Evolutionary conservation across 2,888 invertebrate species (phyloP).

Genomic region (Stenodema calcarata): DNA sequence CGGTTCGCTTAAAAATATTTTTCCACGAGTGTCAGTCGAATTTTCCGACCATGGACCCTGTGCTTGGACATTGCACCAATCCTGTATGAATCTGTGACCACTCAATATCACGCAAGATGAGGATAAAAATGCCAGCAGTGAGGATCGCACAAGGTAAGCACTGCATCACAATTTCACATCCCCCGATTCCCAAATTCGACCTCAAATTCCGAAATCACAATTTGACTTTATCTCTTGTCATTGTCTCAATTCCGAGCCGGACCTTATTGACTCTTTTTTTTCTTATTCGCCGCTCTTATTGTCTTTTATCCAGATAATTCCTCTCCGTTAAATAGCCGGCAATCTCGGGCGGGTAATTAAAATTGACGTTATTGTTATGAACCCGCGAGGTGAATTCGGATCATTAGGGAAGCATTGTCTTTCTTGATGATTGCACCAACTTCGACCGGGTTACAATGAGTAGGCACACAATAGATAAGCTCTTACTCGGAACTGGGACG

Average conservation of each 20-base stretch:
- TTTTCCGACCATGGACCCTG: constrained; percentile 8
- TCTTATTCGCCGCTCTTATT: background rate
- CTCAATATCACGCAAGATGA: constrained; percentile 72
- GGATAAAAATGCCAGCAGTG: constrained; percentile 97
- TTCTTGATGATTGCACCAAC: constrained; percentile 15
- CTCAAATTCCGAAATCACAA: background rate
- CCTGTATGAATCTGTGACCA: constrained; percentile 28
- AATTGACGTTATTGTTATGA: constrained; percentile 23
- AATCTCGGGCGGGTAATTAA: constrained; percentile 17
- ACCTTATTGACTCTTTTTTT: background rate
- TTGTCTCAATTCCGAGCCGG: background rate
- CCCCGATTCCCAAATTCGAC: background rate
- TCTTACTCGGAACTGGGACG: constrained; percentile 8
- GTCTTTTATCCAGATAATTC: constrained; percentile 4
- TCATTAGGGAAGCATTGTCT: constrained; percentile 25
- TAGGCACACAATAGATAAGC: constrained; percentile 13
- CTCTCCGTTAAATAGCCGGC: constrained; percentile 27
- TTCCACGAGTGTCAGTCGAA: background rate
- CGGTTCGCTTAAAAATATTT: background rate
- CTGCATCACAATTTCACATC: too few species aligned
- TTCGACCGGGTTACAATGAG: background rate
- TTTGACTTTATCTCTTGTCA: background rate
- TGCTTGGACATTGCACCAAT: constrained; percentile 28
- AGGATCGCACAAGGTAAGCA: constrained; percentile 91
- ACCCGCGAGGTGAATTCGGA: background rate